These are phyloP conservation scores for Graphium colonna DNA, from an alignment of 2,888 invertebrate species.

Conservation along the genomic window DNA sequence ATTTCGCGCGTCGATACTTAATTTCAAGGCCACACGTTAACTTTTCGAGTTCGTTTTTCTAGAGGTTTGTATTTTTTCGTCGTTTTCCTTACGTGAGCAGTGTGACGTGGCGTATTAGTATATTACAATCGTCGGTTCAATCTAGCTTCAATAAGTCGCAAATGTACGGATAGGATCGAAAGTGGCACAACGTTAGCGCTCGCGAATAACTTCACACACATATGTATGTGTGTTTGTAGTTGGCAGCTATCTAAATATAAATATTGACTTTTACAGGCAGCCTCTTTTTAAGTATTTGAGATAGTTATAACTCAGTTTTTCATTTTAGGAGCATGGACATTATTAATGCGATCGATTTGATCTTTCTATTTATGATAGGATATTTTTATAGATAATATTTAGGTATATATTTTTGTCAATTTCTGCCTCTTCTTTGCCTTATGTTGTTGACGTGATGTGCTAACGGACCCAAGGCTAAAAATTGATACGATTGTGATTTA, in stretches of 20 bases:
- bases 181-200: constrained; percentile 22
- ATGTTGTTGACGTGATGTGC: constrained; percentile 2
- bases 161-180: constrained; percentile 14
- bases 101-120: background rate
- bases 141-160: constrained; percentile 14
- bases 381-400: too few relatives aligned
- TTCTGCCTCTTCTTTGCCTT: too few relatives aligned
- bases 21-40: constrained; percentile 16
- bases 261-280: constrained; percentile 8
- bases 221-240: constrained; percentile 5
- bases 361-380: too few relatives aligned
- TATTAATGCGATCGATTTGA: too few relatives aligned
- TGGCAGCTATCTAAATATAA: constrained; percentile 15
- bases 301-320: too few relatives aligned
- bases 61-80: background rate
- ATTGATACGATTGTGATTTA: constrained; percentile 13
- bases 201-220: constrained; percentile 21
- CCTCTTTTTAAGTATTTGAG: background rate
- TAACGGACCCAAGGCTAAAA: constrained; percentile 4
- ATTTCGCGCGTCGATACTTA: background rate
- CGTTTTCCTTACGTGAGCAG: background rate
- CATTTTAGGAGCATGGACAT: too few relatives aligned
- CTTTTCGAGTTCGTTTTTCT: background rate
- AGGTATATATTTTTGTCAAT: too few relatives aligned
- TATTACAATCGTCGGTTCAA: constrained; percentile 7